Percentiles rank a stretch among this genome's conserved stretches.
These are phyloP conservation scores for Phylloscopus trochiloides DNA, from an alignment of 2,113 vertebrate species.

Conservation along the genomic window DNA sequence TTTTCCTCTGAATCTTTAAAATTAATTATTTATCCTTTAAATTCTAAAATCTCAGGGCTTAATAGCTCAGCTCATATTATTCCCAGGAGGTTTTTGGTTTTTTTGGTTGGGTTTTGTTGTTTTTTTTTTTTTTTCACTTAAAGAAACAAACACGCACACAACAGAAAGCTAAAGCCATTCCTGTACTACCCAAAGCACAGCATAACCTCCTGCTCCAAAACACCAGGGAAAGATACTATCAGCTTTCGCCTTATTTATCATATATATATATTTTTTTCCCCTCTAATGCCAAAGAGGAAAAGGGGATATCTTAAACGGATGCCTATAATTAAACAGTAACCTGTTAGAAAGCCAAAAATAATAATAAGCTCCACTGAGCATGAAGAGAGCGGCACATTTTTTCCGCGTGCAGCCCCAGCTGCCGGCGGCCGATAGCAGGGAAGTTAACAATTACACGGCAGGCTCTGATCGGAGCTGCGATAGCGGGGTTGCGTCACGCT, in stretches of 20 bases:
- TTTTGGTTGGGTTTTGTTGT: too few relatives aligned
- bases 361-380: conserved; percentile 52
- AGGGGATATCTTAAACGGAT: conserved; percentile 54
- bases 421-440: conserved; percentile 3
- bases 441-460: conserved; percentile 59
- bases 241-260: not conserved
- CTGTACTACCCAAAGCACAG: not conserved
- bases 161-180: not conserved
- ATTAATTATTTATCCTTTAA: not conserved
- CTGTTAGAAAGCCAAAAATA: conserved; percentile 62
- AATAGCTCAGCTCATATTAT: not conserved
- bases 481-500: conserved; percentile 33
- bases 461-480: conserved; percentile 19
- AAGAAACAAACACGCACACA: not conserved
- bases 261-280: not conserved
- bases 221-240: not conserved
- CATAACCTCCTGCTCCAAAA: conserved; percentile 8
- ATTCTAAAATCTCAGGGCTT: not conserved
- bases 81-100: not conserved
- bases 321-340: conserved; percentile 63
- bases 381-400: conserved; percentile 57
- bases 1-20: not conserved
- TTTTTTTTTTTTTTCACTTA: not conserved
- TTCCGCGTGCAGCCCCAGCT: conserved; percentile 55
- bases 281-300: conserved; percentile 40